Percentiles rank a stretch among this genome's conserved stretches.
phyloP scores from a whole-genome alignment of 2,888 invertebrate species.

The Erebia aethiops region DNA sequence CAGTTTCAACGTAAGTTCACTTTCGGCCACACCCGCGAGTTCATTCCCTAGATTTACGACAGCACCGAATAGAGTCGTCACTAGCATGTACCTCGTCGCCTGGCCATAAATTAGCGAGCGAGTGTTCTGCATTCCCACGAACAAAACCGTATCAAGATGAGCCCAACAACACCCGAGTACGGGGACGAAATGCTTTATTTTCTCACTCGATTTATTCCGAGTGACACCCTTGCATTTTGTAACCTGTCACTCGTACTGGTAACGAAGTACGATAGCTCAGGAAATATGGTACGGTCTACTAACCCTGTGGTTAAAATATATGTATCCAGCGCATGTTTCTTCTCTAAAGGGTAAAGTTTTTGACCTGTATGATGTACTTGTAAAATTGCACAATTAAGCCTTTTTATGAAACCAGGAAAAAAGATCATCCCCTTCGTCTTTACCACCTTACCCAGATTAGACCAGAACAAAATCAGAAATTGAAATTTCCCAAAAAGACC shows the following conservation, averaged over 20 bases:
- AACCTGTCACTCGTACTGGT: slow-evolving; percentile 64
- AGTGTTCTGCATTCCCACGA: slow-evolving; percentile 77
- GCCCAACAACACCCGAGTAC: slow-evolving; percentile 59
- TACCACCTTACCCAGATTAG: no score
- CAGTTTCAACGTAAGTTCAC: not conserved
- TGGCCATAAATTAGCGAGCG: slow-evolving; percentile 76
- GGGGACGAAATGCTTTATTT: slow-evolving; percentile 77
- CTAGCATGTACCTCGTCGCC: slow-evolving; percentile 71
- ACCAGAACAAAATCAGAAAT: no score
- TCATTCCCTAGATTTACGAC: slow-evolving; percentile 47
- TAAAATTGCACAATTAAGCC: not conserved
- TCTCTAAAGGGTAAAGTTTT: not conserved
- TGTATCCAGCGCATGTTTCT: not conserved
- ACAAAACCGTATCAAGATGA: slow-evolving; percentile 76
- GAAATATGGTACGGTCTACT: slow-evolving; percentile 10
- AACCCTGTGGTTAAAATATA: slow-evolving; percentile 2
- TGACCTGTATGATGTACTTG: not conserved
- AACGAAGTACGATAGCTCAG: slow-evolving; percentile 48
- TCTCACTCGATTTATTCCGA: slow-evolving; percentile 71
- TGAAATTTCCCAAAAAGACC: no score
- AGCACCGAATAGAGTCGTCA: slow-evolving; percentile 75
- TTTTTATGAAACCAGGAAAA: no score
- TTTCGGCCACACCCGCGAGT: not conserved
- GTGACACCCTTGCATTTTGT: slow-evolving; percentile 76
- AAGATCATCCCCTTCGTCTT: no score